Conservation (phyloP, 2,113 vertebrate genomes). For the Upupa epops region DNA sequence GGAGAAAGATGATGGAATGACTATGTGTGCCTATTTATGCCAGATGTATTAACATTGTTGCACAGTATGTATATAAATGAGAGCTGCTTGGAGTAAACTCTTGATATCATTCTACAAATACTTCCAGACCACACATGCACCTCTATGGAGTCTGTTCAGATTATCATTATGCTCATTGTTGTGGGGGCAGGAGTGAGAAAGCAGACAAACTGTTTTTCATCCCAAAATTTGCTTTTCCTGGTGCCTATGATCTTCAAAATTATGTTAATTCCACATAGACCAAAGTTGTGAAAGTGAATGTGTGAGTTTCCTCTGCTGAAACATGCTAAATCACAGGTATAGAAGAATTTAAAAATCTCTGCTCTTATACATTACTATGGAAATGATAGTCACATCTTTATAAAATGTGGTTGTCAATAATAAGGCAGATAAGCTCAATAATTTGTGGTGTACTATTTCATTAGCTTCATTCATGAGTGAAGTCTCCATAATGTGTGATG, state of each 20-base stretch:
- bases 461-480: not conserved
- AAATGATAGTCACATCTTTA: not conserved
- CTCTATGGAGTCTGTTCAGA: not conserved
- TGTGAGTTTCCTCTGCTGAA: not conserved
- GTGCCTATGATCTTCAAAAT: not conserved
- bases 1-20: not conserved
- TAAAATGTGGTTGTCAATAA: not conserved
- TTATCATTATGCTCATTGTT: rapidly evolving
- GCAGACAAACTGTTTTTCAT: not conserved
- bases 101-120: not conserved
- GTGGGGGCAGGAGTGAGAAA: not conserved
- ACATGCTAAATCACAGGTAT: not conserved
- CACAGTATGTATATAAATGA: rapidly evolving
- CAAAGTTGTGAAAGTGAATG: not conserved
- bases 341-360: not conserved
- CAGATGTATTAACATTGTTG: not conserved
- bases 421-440: not conserved
- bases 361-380: not conserved
- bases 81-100: not conserved
- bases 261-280: not conserved
- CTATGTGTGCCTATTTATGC: not conserved
- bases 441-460: not conserved
- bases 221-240: not conserved
- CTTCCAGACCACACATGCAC: not conserved
- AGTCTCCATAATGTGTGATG: not conserved